Evolutionary conservation across 1,140 invertebrate species (phyloP).

Genomic region (Hycleus phaleratus): DNA sequence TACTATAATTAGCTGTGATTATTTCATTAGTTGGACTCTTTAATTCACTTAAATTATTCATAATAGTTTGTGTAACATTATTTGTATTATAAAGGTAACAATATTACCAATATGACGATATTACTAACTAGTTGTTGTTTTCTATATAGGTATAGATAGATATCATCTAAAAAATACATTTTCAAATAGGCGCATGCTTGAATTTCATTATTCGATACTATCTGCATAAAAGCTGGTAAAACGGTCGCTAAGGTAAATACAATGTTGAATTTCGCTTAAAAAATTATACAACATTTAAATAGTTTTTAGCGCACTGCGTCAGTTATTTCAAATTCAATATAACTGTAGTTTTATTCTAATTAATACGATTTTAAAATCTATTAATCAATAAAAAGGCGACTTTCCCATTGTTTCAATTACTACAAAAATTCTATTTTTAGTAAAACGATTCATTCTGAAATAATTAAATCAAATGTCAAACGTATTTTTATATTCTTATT

Average conservation of each 20-base stretch:
- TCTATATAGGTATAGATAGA: not conserved
- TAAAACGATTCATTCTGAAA: not conserved
- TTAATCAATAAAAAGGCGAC: no score
- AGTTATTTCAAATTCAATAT: no score
- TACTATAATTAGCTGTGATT: conserved; percentile 36
- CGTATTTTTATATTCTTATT: no score
- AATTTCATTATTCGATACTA: conserved; percentile 22
- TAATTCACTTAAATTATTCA: conserved; percentile 13
- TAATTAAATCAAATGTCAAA: no score
- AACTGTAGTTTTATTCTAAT: no score
- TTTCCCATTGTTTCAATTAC: not conserved
- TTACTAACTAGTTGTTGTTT: conserved; percentile 3
- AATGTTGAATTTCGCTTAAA: conserved; percentile 2
- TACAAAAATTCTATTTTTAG: no score
- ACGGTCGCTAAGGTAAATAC: conserved; percentile 23
- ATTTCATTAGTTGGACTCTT: conserved; percentile 20
- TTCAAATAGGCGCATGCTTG: conserved; percentile 23
- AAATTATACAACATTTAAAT: conserved; percentile 7
- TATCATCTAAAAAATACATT: conserved; percentile 16
- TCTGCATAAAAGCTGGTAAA: conserved; percentile 20
- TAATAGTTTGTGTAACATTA: not conserved
- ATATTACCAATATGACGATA: not conserved
- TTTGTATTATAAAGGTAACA: not conserved
- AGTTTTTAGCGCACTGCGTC: conserved; percentile 23
- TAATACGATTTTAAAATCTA: no score